Base-by-base conservation (phyloP, 2,113 vertebrate genomes). In the Hymenochirus boettgeri region DNA sequence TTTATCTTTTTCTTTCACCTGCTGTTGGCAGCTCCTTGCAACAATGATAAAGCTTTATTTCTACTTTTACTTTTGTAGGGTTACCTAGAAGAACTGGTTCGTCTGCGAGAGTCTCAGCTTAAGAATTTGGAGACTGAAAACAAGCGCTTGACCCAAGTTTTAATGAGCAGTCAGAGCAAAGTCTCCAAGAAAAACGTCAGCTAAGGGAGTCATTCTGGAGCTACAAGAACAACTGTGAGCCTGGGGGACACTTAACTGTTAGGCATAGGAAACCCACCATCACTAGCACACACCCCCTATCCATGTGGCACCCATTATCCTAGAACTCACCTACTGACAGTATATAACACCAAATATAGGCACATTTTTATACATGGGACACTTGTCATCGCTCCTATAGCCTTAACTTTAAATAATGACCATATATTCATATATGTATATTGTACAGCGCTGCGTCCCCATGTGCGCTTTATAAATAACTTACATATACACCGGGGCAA, bases 151-250 rank as follows among this genome's bases (percentile, higher is more conserved):
- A 87, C 89, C 71, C 74, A 45, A 88, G 91, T 33, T 86, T 96
- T 82, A 92, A 94, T 70, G 94, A 98, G 71, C 88, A 91, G 64
- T 80, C 83, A 1, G 83, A 87, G 27, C 94, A 96, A 83, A 89
- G 92, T 75, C 92, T 92, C 71, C 89, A 91, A 57, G 95, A 98
- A 87, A 97, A 98, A 85, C 88, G 91, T 70, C 95, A 98, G 78
- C 88, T 98, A 95, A 97, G 72, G 91, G 90, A 10, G 77, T 96
- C 45, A 91, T 98, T 72, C 80, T 97, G 81, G 96, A 97, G 84
- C 88, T 99, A 61, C 95, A 98, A 77, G 95, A 94, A 74, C 94
- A 96, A 85, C 87, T 97, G 96, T 98, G 83, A 90, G 86, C 57
- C 15, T 27, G 3, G 39, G 4, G n/a, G 39, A n/a, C 6, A 39